A percentile compares a stretch with the other conserved stretches of the same genome.
Evolutionary conservation across 2,888 invertebrate species (phyloP).

Genomic region (Anoplius nigerrimus): DNA sequence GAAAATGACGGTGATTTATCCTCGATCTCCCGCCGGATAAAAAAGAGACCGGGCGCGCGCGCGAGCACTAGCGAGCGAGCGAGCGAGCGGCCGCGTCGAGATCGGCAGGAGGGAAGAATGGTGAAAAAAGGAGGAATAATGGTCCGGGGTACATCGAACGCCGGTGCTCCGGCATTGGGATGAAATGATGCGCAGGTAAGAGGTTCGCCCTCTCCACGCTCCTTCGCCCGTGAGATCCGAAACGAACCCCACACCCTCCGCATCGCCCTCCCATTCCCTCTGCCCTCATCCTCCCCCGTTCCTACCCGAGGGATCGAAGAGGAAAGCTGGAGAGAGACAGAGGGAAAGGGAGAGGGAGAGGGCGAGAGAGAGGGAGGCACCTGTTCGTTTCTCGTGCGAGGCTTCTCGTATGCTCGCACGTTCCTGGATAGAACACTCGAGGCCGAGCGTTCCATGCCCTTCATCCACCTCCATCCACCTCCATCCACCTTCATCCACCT

Average conservation of each 20-base stretch:
- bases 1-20: constrained; percentile 52
- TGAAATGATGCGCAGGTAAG: constrained; percentile 67
- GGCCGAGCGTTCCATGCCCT: neutral
- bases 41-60: constrained; percentile 12
- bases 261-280: constrained; percentile 12
- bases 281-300: constrained; percentile 2
- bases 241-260: constrained; percentile 25
- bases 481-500: too few species aligned
- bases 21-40: constrained; percentile 28
- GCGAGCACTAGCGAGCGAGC: constrained; percentile 19
- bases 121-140: too few species aligned
- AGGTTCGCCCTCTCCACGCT: constrained; percentile 46
- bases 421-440: too few species aligned
- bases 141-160: constrained; percentile 9
- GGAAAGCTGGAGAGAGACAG: too few species aligned
- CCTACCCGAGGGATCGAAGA: too few species aligned
- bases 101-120: constrained; percentile 2
- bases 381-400: neutral
- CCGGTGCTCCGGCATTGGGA: constrained; percentile 51
- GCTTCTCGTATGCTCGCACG: neutral
- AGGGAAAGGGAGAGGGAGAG: too few species aligned
- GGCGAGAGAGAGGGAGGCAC: neutral
- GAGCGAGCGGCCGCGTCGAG: constrained; percentile 21
- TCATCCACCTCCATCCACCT: constrained; percentile 2
- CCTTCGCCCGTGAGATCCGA: constrained; percentile 24